Evolutionary conservation across 2,888 invertebrate genomes (phyloP).

Genomic region (Xanthorhoe designata): DNA sequence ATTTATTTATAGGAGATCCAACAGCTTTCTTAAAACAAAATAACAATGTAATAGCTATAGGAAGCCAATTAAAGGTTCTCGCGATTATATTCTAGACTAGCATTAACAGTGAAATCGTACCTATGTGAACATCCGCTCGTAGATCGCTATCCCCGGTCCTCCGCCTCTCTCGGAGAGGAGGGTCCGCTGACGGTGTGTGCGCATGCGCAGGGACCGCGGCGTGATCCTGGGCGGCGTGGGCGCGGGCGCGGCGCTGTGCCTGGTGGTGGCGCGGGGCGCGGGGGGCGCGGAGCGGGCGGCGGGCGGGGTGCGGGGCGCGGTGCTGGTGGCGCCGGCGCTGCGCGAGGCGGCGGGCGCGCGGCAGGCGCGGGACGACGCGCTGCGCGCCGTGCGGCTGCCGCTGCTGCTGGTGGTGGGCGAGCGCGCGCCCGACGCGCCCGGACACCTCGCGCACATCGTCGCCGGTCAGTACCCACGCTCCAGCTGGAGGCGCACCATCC

Average conservation of each 20-base stretch:
- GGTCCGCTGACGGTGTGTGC: constrained; percentile 22
- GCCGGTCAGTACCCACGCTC: constrained; percentile 56
- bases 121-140: no score
- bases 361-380: constrained; percentile 87
- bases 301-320: constrained; percentile 76
- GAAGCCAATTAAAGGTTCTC: no score
- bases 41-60: no score
- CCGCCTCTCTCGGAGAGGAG: no score
- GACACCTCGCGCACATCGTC: constrained; percentile 79
- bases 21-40: no score
- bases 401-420: constrained; percentile 56
- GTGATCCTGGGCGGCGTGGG: constrained; percentile 43
- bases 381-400: constrained; percentile 69
- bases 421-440: constrained; percentile 60
- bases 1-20: no score
- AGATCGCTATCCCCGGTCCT: no score
- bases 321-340: constrained; percentile 89
- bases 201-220: constrained; percentile 35
- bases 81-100: no score
- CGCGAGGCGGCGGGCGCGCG: constrained; percentile 87
- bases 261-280: constrained; percentile 55
- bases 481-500: no score
- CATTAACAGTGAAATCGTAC: no score
- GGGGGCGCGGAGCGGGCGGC: constrained; percentile 46
- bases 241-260: constrained; percentile 56